These are phyloP conservation scores for Ceyx erithaca DNA, from an alignment of 2,797 vertebrate species.

Conservation along the genomic window DNA sequence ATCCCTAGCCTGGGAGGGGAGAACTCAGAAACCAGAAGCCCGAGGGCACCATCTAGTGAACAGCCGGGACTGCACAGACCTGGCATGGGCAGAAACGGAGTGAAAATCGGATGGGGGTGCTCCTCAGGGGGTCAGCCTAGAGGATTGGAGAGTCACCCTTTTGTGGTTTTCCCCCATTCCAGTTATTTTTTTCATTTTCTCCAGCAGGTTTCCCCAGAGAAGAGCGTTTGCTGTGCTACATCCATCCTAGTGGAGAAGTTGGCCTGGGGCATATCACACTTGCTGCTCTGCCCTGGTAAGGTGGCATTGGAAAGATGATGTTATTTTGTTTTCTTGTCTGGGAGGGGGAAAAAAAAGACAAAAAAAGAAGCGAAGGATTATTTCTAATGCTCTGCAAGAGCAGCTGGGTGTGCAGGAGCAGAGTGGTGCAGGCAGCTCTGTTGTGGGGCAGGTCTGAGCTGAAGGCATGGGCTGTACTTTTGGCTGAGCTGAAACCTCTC, in stretches of 20 bases:
- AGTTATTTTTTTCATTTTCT: background rate
- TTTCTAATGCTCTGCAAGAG: background rate
- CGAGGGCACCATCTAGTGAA: conserved; percentile 71
- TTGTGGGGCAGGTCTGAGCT: background rate
- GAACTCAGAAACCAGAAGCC: conserved; percentile 4
- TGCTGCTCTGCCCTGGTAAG: background rate
- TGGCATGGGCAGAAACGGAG: background rate
- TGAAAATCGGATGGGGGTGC: background rate
- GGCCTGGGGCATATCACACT: background rate
- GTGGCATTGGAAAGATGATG: too few relatives aligned
- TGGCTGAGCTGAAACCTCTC: background rate
- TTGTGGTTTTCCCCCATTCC: background rate
- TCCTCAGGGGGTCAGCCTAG: background rate
- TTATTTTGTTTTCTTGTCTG: background rate
- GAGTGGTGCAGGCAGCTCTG: background rate
- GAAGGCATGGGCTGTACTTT: background rate
- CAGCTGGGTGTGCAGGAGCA: rapidly evolving
- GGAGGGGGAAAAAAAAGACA: rapidly evolving
- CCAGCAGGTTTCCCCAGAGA: background rate
- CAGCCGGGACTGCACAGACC: background rate
- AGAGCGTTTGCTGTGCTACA: rapidly evolving
- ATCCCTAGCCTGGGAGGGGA: background rate
- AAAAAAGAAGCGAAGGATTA: background rate
- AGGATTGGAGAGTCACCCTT: rapidly evolving
- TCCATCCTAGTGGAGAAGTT: background rate